A percentile compares a stretch with the other conserved stretches of the same genome.
phyloP scores from a whole-genome alignment of 2,113 vertebrate genomes.

The Oreocharis arfaki region DNA sequence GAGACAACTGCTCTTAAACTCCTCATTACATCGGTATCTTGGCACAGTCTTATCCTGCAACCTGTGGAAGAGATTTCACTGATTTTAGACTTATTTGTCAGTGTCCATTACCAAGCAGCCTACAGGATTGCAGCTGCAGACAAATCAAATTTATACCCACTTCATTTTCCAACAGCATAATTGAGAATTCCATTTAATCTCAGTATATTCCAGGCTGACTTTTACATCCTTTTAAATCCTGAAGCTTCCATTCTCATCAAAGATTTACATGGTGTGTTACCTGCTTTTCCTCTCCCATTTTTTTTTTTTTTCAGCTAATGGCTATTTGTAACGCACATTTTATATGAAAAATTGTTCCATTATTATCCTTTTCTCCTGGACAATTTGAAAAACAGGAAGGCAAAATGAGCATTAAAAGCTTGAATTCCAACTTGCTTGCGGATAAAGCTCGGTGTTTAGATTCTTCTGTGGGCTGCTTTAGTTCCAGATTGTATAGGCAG shows the following conservation, averaged over 20 bases:
- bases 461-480: not conserved
- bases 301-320: not conserved
- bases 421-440: not conserved
- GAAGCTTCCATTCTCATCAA: not conserved
- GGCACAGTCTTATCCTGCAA: not conserved
- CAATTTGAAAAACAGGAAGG: not conserved
- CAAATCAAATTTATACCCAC: not conserved
- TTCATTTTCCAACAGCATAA: not conserved
- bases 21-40: not conserved
- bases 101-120: not conserved
- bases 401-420: slow-evolving; percentile 7
- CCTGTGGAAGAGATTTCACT: not conserved
- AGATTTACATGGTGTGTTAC: not conserved
- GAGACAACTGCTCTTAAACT: not conserved
- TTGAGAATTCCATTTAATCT: not conserved
- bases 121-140: not conserved
- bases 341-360: not conserved
- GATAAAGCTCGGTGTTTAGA: not conserved
- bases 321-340: not conserved
- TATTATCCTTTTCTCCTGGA: not conserved
- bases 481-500: not conserved
- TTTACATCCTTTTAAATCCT: not conserved
- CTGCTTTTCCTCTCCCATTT: not conserved
- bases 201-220: not conserved
- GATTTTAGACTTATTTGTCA: not conserved